Evolutionary conservation across 2,888 invertebrate genomes (phyloP), one percentile per base, ranked within the genome.

Genomic region (Philereme vetulata): DNA sequence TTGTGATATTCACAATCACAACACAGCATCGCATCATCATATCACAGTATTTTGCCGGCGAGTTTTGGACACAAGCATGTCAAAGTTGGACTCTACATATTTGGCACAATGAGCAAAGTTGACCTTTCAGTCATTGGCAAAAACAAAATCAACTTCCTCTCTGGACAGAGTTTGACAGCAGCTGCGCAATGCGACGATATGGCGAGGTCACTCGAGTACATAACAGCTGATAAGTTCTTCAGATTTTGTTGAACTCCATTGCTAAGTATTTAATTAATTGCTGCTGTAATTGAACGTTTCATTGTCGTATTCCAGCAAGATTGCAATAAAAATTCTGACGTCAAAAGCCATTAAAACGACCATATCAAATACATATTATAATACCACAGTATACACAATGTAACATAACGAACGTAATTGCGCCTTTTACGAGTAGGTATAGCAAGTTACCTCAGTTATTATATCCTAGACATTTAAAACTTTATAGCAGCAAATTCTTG

Each of bases 151-250:
- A 57, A 67, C 64, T 64, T 66, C 66, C 65, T 65, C 59, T 58
- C 52, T 43, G 53, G 43, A 56, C 49, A 57, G 8, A 38, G 59
- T 68, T 65, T 65, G 66, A 65, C 63, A 62, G 74, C 75, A 78
- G 78, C 81, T 82, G 82, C 84, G 82, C 82, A 82, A 67, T 82
- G 82, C 82, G 80, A 74, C 79, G 75, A 73, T 80, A 80, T 68
- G 70, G 63, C 75, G 80, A 82, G 84, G 81, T 82, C 82, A 71
- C 73, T 77, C 71, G 72, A 68, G 67, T 70, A 68, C 73, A 71
- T 67, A 65, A 66, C 59, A 66, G 70, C 74, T 77, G 81, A 80
- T 82, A 82, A 77, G 74, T 67, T 51, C 63, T 67, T 68, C 70
- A 64, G 65, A 72, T 71, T 74, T 72, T 71, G 77, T 68, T 76